A percentile compares a stretch with the other conserved stretches of the same genome.
phyloP scores from a whole-genome alignment of 2,888 invertebrate genomes.

The Eristalis intricaria region DNA sequence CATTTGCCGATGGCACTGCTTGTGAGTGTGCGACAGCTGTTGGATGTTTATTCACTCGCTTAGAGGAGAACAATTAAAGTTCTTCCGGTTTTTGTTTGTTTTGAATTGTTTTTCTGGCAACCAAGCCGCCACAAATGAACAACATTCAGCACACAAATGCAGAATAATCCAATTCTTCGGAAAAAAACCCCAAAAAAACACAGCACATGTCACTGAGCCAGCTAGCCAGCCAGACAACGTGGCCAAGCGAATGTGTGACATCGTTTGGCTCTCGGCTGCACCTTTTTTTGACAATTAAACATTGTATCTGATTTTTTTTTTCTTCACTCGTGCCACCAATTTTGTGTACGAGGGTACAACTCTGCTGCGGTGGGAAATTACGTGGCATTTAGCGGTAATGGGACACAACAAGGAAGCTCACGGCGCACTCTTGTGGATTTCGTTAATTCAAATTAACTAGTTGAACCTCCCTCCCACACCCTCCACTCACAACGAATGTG shows the following conservation, averaged over 20 bases:
- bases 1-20: conserved; percentile 27
- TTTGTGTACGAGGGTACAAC: background rate
- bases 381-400: conserved; percentile 4
- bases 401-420: background rate
- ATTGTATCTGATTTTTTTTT: background rate
- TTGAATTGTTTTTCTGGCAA: background rate
- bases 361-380: background rate
- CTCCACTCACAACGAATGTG: background rate
- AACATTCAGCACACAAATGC: background rate
- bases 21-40: conserved; percentile 40
- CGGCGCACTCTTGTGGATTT: background rate
- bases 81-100: background rate
- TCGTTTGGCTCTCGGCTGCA: background rate
- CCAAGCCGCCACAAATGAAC: background rate
- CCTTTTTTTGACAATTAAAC: conserved; percentile 23
- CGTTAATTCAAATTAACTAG: background rate
- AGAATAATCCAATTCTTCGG: background rate
- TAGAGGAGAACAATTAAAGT: background rate
- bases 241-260: background rate
- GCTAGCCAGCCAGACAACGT: background rate
- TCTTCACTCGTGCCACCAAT: background rate
- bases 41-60: conserved; percentile 40
- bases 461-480: background rate
- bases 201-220: background rate
- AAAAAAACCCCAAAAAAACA: background rate